A percentile compares a stretch with the other conserved stretches of the same genome.
Conservation (phyloP, 2,797 vertebrate genomes). For the Hapalemur alaotrensis region DNA sequence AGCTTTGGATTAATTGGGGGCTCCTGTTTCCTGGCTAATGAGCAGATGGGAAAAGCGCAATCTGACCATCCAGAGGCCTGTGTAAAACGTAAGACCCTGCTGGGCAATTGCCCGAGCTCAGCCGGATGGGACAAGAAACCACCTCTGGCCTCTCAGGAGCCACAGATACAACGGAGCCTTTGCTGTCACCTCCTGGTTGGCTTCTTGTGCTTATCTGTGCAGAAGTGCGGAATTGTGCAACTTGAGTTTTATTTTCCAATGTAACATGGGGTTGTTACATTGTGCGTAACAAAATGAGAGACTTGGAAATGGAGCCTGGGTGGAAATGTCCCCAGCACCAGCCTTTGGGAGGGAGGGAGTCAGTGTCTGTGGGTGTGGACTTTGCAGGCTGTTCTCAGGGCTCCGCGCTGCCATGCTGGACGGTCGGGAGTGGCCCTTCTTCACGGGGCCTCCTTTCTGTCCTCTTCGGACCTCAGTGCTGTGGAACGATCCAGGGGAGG, state of each 20-base stretch:
- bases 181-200: neutral
- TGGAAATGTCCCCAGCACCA: rapidly evolving
- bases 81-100: neutral
- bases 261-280: rapidly evolving
- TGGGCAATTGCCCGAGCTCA: rapidly evolving
- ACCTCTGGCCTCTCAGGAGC: neutral
- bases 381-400: too few species aligned
- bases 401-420: neutral
- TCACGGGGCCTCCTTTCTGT: neutral
- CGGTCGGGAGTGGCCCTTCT: neutral
- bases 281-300: neutral
- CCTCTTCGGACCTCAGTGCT: neutral
- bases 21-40: neutral
- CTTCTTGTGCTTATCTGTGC: neutral
- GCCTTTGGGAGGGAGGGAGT: neutral
- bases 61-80: neutral
- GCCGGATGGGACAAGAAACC: neutral
- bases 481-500: neutral
- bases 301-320: neutral
- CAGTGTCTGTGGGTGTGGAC: neutral
- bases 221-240: neutral
- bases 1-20: rapidly evolving
- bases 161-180: rapidly evolving
- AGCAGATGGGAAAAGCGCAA: neutral
- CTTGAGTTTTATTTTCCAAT: neutral